phyloP scores from a whole-genome alignment of 2,888 invertebrate species.

The Philopedon plagiatum region DNA sequence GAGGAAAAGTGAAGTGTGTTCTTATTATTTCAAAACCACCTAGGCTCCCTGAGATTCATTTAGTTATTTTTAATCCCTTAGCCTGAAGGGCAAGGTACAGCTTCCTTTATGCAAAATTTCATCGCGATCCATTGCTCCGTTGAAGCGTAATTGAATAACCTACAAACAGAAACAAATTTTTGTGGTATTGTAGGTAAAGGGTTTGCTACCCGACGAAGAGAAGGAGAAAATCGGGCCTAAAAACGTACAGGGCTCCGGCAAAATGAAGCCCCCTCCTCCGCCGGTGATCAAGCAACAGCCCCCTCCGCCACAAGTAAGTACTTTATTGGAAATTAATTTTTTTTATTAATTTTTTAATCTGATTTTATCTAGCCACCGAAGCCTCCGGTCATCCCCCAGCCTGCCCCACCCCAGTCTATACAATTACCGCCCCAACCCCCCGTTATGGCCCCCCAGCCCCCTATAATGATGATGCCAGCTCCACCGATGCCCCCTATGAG shows the following conservation, averaged over 20 bases:
- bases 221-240: conserved; percentile 97
- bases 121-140: too few species aligned
- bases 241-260: conserved; percentile 71
- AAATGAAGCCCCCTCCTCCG: conserved; percentile 31
- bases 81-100: too few species aligned
- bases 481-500: conserved; percentile 73
- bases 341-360: neutral
- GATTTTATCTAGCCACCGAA: conserved; percentile 21
- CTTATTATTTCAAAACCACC: too few species aligned
- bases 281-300: conserved; percentile 35
- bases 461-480: conserved; percentile 77
- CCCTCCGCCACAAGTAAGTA: conserved; percentile 42
- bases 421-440: conserved; percentile 69
- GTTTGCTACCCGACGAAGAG: conserved; percentile 93
- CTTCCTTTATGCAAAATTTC: too few species aligned
- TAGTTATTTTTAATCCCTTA: too few species aligned
- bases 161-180: neutral
- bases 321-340: neutral
- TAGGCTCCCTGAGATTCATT: too few species aligned
- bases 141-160: too few species aligned
- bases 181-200: conserved; percentile 76
- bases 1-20: too few species aligned
- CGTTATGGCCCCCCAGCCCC: conserved; percentile 70
- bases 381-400: conserved; percentile 69
- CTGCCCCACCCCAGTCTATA: conserved; percentile 66